These are phyloP conservation scores for Drosophila equinoxialis DNA, from an alignment of 1,140 invertebrate genomes.

Conservation along the genomic window DNA sequence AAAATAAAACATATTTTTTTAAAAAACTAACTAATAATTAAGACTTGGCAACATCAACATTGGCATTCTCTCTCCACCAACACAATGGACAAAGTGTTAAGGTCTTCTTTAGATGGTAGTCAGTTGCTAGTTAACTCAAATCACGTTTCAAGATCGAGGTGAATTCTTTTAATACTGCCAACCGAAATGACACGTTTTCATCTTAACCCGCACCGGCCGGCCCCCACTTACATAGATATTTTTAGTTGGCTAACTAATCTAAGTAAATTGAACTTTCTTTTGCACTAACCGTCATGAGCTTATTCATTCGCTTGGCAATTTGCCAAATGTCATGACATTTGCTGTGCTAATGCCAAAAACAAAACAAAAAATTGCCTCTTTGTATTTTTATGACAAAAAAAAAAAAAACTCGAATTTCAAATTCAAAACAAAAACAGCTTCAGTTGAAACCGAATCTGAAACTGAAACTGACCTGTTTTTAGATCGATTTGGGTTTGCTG, in stretches of 20 bases:
- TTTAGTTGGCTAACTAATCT: constrained; percentile 10
- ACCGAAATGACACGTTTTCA: constrained; percentile 62
- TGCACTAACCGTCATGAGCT: neutral
- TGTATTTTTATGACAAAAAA: constrained; percentile 15
- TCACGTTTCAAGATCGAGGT: constrained; percentile 82
- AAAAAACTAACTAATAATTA: neutral
- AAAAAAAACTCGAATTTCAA: constrained; percentile 20
- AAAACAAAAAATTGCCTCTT: constrained; percentile 5
- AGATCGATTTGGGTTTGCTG: constrained; percentile 3
- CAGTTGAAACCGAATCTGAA: neutral
- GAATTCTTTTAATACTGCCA: constrained; percentile 63
- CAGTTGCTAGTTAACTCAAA: constrained; percentile 33
- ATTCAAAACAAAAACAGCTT: constrained; percentile 7
- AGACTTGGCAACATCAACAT: neutral
- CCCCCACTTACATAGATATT: constrained; percentile 5
- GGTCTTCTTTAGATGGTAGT: neutral
- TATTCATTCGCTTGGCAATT: constrained; percentile 5
- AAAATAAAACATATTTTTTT: neutral
- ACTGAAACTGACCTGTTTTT: constrained; percentile 22
- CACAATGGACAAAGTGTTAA: constrained; percentile 49
- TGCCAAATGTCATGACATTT: constrained; percentile 14
- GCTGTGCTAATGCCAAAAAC: constrained; percentile 1
- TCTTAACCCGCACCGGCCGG: constrained; percentile 3
- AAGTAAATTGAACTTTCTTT: constrained; percentile 38
- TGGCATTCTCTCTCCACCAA: neutral